A percentile compares a stretch with the other conserved stretches of the same genome.
phyloP scores from a whole-genome alignment of 1,140 invertebrate species.

The Cataglyphis hispanica region DNA sequence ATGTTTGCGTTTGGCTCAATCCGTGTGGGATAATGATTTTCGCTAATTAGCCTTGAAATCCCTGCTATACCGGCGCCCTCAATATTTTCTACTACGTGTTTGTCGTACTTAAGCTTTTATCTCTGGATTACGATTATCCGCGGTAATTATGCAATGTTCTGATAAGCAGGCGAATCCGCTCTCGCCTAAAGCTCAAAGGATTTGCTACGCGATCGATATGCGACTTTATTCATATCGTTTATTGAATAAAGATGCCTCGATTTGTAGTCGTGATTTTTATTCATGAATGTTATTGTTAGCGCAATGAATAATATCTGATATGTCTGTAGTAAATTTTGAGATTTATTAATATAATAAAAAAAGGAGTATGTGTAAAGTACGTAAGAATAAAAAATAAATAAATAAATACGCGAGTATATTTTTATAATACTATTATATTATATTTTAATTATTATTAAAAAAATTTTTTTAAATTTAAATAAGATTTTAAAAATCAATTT shows the following conservation, averaged over 20 bases:
- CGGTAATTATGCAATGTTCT: slow-evolving; percentile 36
- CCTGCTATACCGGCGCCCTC: background rate
- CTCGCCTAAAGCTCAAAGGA: background rate
- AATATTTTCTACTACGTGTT: slow-evolving; percentile 39
- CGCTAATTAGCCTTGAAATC: slow-evolving; percentile 73
- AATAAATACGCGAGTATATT: background rate
- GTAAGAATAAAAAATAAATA: background rate
- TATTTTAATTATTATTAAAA: background rate
- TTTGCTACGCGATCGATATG: background rate
- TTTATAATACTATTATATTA: too few species aligned
- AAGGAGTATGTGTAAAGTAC: background rate
- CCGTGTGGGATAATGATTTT: slow-evolving; percentile 69
- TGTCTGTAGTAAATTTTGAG: background rate
- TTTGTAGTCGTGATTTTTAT: background rate
- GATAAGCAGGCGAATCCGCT: background rate
- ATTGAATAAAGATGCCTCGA: background rate
- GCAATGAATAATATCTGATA: background rate
- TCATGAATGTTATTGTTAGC: background rate
- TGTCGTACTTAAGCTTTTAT: slow-evolving; percentile 30
- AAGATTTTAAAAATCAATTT: background rate
- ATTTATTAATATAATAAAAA: background rate
- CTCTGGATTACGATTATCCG: slow-evolving; percentile 44
- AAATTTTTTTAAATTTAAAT: background rate
- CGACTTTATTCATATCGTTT: background rate
- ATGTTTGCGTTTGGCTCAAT: slow-evolving; percentile 64